Base-by-base conservation (phyloP, 1,140 invertebrate genomes). In the Mamestra configurata region DNA sequence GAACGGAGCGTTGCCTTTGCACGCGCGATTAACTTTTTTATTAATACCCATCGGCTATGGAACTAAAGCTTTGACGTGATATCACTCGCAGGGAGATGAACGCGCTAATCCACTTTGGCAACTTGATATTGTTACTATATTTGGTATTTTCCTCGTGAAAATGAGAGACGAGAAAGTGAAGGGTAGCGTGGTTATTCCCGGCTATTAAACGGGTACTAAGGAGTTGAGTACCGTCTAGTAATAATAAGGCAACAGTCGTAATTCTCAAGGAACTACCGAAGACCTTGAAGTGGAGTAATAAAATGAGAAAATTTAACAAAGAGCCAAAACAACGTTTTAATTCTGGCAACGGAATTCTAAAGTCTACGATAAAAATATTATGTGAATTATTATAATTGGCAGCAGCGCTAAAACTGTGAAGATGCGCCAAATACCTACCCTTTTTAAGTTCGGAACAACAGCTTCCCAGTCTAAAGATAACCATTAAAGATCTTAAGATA, bases 11-110 rank as follows among this genome's bases (percentile, higher is more conserved):
- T 70, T 43, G 57, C 77, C 84, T 84, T 82, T 81, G 73, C 83
- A 87, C 84, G 83, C 85, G 77, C 82, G 87, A 91, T 90, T 89
- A 90, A 87, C 84, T 88, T 89, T 88, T 89, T 89, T 91, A 91
- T 91, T 89, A 91, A 88, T 89, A 91, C 76, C 80, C 85, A 87
- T 72, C 57, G 78, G 77, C 68, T 53, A 46, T 75, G 72, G 72
- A 75, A 79, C 78, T 53, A 53, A 77, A 20, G 80, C 79, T 84
- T 82, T 83, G 79, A 80, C 79, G 75, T 72, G 70, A 81, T 82
- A 82, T 76, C 72, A 64, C 40, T 80, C 76, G 79, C 73, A 59
- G 78, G 79, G 77, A 61, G 53, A 75, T 82, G 77, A 82, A 78
- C 75, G 68, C 31, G 51, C 20, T 78, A 82, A 82, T 82, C 72